These are phyloP conservation scores for Crypturellus tataupa DNA, from an alignment of 2,797 vertebrate genomes.

Conservation along the genomic window DNA sequence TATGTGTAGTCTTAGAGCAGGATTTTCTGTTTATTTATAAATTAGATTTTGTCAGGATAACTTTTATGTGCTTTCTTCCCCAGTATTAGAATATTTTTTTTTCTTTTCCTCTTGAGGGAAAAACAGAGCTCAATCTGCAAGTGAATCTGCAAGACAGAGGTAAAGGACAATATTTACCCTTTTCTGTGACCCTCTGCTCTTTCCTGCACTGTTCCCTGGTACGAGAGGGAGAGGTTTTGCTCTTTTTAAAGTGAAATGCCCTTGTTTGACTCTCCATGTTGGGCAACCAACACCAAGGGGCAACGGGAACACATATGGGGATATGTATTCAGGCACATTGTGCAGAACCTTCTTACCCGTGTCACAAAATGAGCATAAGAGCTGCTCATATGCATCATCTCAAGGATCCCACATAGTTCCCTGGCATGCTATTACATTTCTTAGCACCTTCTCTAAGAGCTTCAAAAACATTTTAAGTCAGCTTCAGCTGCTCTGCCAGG, in stretches of 20 bases:
- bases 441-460: constrained; percentile 56
- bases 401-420: background rate
- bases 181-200: background rate
- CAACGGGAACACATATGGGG: accelerated
- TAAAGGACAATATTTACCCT: background rate
- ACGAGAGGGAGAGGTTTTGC: background rate
- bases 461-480: constrained; percentile 79
- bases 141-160: background rate
- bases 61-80: accelerated
- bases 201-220: background rate
- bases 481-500: constrained; percentile 85
- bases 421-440: constrained; percentile 47
- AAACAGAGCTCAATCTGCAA: background rate
- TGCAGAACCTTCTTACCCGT: background rate
- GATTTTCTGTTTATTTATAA: background rate
- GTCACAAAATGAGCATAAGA: background rate
- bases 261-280: background rate
- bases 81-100: background rate
- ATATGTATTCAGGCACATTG: background rate
- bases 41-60: background rate
- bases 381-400: background rate
- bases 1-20: background rate
- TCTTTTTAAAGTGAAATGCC: background rate
- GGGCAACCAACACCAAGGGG: background rate
- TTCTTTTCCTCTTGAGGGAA: background rate